Evolutionary conservation across 2,888 invertebrate species (phyloP).

Genomic region (Heliconius aoede): DNA sequence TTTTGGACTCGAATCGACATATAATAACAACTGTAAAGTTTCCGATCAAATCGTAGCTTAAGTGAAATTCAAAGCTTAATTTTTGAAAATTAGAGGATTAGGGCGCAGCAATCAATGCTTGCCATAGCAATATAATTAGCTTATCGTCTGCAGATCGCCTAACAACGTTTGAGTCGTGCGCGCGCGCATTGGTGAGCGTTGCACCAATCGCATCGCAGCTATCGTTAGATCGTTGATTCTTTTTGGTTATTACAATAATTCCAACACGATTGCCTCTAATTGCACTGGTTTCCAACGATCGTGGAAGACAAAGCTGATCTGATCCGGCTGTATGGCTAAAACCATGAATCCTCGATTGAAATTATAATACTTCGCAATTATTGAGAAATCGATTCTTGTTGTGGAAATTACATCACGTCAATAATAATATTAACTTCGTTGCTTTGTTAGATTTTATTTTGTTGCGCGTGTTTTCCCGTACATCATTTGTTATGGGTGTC

Average conservation of each 20-base stretch:
- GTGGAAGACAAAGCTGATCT: conserved; percentile 68
- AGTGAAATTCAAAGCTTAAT: conserved; percentile 63
- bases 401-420: conserved; percentile 64
- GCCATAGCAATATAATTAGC: conserved; percentile 73
- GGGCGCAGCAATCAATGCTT: conserved; percentile 70
- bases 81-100: conserved; percentile 72
- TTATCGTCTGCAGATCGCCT: conserved; percentile 76
- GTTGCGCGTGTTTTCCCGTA: conserved; percentile 68
- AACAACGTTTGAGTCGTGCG: conserved; percentile 66
- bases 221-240: conserved; percentile 77
- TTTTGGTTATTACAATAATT: conserved; percentile 84
- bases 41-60: conserved; percentile 54
- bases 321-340: conserved; percentile 60
- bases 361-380: conserved; percentile 58
- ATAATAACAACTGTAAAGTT: conserved; percentile 64
- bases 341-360: conserved; percentile 51
- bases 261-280: conserved; percentile 80
- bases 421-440: conserved; percentile 63
- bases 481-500: conserved; percentile 51
- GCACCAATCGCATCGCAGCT: conserved; percentile 73
- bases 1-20: conserved; percentile 62
- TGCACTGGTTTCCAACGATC: conserved; percentile 76
- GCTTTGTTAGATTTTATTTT: conserved; percentile 67
- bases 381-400: conserved; percentile 64
- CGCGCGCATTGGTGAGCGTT: conserved; percentile 76